phyloP scores from a whole-genome alignment of 2,888 invertebrate genomes.

The Rotaria socialis region DNA sequence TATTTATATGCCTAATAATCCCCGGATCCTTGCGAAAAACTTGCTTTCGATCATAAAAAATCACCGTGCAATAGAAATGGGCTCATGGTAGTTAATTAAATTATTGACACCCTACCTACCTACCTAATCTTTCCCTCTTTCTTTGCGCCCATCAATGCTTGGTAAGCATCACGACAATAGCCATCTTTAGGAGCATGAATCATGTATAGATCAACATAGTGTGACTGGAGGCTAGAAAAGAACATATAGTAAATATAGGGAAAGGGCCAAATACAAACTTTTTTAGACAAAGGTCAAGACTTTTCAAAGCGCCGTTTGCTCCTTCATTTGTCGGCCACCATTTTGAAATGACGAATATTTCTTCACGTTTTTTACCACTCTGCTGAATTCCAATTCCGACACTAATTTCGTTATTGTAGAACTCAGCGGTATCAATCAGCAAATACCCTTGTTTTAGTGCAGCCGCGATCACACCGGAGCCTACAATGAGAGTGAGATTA shows the following conservation, averaged over 20 bases:
- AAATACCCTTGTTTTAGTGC: conserved; percentile 49
- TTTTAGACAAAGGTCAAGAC: conserved; percentile 48
- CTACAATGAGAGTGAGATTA: too few relatives aligned
- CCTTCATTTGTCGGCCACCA: conserved; percentile 45
- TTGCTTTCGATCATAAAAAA: too few relatives aligned
- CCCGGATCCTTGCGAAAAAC: too few relatives aligned
- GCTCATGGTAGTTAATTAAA: too few relatives aligned
- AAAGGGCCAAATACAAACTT: conserved; percentile 38
- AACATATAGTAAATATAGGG: background rate
- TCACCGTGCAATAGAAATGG: too few relatives aligned
- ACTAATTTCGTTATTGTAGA: conserved; percentile 49
- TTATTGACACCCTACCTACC: too few relatives aligned
- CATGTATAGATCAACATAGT: conserved; percentile 50
- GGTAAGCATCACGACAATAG: conserved; percentile 49
- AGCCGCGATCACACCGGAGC: conserved; percentile 47
- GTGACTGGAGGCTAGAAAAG: background rate
- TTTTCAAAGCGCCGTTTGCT: background rate
- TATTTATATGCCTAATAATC: too few relatives aligned
- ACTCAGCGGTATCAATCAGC: conserved; percentile 49
- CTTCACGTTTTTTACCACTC: conserved; percentile 47
- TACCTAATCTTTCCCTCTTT: conserved; percentile 49
- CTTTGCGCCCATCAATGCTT: conserved; percentile 49
- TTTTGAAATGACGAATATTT: conserved; percentile 51
- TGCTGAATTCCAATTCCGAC: conserved; percentile 48
- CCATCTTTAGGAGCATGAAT: conserved; percentile 50